Evolutionary conservation across 2,888 invertebrate species (phyloP).

Genomic region (Maniola hyperantus): DNA sequence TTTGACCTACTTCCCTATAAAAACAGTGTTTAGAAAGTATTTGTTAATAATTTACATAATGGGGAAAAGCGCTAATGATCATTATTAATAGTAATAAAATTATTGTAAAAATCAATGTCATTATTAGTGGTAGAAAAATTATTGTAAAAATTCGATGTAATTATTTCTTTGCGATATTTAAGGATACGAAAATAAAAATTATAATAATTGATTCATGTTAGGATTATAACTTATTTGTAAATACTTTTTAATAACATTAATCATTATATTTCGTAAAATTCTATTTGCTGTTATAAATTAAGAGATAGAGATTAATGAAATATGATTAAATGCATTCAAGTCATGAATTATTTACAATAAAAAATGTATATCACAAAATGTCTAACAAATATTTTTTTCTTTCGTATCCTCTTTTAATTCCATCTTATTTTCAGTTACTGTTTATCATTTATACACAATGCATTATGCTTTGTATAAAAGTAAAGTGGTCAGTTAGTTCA

Average conservation of each 20-base stretch:
- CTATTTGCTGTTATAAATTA: slow-evolving; percentile 17
- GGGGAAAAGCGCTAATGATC: slow-evolving; percentile 81
- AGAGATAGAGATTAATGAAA: slow-evolving; percentile 10
- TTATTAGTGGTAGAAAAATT: slow-evolving; percentile 53
- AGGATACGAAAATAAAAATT: slow-evolving; percentile 6
- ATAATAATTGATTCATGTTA: slow-evolving; percentile 2
- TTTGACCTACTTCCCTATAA: slow-evolving; percentile 8
- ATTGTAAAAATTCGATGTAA: slow-evolving; percentile 42
- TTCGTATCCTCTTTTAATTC: neutral
- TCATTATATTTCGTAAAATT: slow-evolving; percentile 9
- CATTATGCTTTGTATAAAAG: too few relatives aligned
- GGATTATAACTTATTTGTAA: slow-evolving; percentile 1
- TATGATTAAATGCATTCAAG: neutral
- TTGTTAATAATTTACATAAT: slow-evolving; percentile 42
- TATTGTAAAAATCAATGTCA: slow-evolving; percentile 45
- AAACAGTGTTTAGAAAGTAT: slow-evolving; percentile 24
- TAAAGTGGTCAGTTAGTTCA: too few relatives aligned
- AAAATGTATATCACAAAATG: neutral
- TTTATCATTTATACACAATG: too few relatives aligned
- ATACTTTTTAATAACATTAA: neutral
- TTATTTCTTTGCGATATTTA: slow-evolving; percentile 11
- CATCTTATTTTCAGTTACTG: too few relatives aligned
- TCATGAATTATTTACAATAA: slow-evolving; percentile 3
- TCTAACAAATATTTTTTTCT: neutral
- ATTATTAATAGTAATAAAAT: slow-evolving; percentile 54